Evolutionary conservation across 2,888 invertebrate species (phyloP), one percentile per base, ranked within the genome.

Genomic region (Tachina lurida): DNA sequence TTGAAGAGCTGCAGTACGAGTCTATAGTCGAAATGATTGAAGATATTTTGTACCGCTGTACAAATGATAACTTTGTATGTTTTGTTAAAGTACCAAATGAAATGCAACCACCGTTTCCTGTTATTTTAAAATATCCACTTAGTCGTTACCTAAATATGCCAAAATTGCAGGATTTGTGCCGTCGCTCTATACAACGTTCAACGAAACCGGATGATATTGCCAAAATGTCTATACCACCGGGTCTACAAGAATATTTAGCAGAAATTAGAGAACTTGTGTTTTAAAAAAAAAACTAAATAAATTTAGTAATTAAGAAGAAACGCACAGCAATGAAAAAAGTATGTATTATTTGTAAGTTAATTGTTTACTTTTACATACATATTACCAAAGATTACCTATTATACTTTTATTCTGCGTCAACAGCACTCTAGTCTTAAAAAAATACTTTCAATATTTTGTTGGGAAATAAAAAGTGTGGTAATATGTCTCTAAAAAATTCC

Each of bases 11-110:
- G 19, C 90, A 91, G 79, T 93, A 93, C 71, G 89, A 90, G 77
- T 95, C 95, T 1, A 95, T 97, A 84, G 95, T 95, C 10, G 96
- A 96, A 88, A 94, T 97, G 88, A 96, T 97, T 83, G 94, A 96
- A 87, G 95, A 95, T 89, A 96, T 96, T n/a, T 94, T 96, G 93
- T 94, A 94, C 88, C 95, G 95, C 87, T 96, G 96, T 73, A 94
- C 95, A 88, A 94, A 95, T 65, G 95, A 95, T 58, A 90, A 91
- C 84, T 95, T 96, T 68, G 95, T 95, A 89, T 96, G 96, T 91
- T 96, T 96, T 90, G 96, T 96, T 0, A 94, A 95, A 88, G 95
- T 95, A 39, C 93, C 95, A 79, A 94, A 95, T 87, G 95, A 95
- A 56, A 94, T 95, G 88, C 94, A 95, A 87, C 95, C 95, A 13